Conservation (phyloP, 2,113 vertebrate species). For the Neopipo cinnamomea region DNA sequence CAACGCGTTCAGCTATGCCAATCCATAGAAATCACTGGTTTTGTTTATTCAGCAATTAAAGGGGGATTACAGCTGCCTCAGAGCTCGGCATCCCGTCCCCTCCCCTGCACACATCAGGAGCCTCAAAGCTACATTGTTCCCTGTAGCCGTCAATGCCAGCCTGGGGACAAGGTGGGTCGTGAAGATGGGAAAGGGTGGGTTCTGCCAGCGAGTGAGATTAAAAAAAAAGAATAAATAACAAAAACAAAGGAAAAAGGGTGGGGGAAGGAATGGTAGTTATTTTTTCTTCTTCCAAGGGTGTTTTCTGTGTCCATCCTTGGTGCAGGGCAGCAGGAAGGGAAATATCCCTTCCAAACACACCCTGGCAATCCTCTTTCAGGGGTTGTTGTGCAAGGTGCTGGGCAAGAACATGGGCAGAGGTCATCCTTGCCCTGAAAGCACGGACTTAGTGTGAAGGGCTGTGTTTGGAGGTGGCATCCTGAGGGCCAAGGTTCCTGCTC, state of each 20-base stretch:
- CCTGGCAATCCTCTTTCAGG: background rate
- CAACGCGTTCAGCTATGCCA: background rate
- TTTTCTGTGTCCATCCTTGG: background rate
- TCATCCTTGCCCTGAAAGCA: background rate
- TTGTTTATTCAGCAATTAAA: constrained; percentile 73
- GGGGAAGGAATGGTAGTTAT: background rate
- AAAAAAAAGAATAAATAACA: background rate
- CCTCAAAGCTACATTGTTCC: constrained; percentile 59
- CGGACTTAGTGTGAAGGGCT: background rate
- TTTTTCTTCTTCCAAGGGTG: background rate
- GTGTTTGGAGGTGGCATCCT: background rate
- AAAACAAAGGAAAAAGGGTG: background rate
- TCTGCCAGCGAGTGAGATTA: background rate
- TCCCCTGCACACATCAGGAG: constrained; percentile 16
- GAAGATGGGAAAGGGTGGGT: constrained; percentile 5
- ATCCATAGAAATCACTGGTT: constrained; percentile 38
- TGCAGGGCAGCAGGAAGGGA: background rate
- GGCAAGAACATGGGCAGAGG: background rate
- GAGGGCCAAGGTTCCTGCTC: background rate
- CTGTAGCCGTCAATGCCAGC: background rate
- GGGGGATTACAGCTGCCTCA: constrained; percentile 56
- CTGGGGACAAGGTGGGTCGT: background rate
- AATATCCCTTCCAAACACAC: fast-evolving
- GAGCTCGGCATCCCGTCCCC: constrained; percentile 48
- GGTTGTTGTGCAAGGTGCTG: background rate